Percentiles rank a stretch among this genome's conserved stretches.
phyloP scores from a whole-genome alignment of 2,797 vertebrate species.

The Margarornis squamiger region DNA sequence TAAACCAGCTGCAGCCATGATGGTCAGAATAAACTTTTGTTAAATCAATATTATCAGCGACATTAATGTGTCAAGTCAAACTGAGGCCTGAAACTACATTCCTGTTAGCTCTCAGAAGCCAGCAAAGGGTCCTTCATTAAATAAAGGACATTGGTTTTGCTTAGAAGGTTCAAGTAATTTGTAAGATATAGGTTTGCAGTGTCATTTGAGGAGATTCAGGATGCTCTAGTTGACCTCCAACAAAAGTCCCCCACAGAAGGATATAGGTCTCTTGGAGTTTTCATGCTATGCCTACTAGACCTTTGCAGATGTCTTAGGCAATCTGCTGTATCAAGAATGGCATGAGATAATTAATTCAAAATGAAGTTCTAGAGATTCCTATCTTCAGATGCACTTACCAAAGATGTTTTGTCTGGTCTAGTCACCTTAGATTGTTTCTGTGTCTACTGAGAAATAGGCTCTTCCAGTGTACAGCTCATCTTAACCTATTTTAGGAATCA shows the following conservation, averaged over 20 bases:
- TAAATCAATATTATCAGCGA: neutral
- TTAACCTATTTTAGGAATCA: neutral
- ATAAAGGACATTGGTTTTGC: neutral
- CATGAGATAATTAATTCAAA: neutral
- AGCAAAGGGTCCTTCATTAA: neutral
- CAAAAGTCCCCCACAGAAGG: neutral
- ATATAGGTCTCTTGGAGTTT: neutral
- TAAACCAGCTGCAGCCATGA: neutral
- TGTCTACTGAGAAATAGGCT: neutral
- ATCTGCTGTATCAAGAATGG: neutral
- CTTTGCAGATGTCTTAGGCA: neutral
- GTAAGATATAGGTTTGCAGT: neutral
- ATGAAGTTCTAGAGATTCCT: neutral
- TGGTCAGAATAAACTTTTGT: neutral
- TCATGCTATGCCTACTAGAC: neutral
- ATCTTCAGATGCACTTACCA: neutral
- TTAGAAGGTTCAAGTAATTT: neutral
- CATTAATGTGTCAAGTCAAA: neutral
- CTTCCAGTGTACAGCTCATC: neutral
- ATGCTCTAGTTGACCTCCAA: neutral
- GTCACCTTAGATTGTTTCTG: neutral
- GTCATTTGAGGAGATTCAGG: neutral
- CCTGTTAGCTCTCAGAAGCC: neutral
- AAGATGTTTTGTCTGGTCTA: neutral
- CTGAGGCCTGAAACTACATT: neutral